Evolutionary conservation across 2,113 vertebrate genomes (phyloP).

Genomic region (Sceloporus undulatus): DNA sequence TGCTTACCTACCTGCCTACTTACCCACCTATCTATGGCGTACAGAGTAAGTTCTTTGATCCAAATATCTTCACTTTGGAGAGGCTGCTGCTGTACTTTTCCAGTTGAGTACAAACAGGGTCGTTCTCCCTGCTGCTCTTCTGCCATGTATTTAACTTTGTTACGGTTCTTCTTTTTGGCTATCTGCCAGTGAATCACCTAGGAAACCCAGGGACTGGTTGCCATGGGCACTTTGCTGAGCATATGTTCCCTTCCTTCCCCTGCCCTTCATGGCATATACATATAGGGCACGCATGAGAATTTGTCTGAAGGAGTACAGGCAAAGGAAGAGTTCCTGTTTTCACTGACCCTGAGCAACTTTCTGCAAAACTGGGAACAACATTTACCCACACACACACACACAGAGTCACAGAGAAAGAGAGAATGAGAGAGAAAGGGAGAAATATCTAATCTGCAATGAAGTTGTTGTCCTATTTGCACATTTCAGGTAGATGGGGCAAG

Average conservation of each 20-base stretch:
- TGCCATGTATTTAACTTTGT: conserved; percentile 58
- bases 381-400: too few relatives aligned
- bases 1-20: too few relatives aligned
- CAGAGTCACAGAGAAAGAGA: too few relatives aligned
- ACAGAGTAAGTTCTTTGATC: neutral
- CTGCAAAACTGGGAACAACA: neutral
- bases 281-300: conserved; percentile 25
- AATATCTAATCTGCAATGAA: too few relatives aligned
- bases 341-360: conserved; percentile 34
- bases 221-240: conserved; percentile 67
- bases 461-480: too few relatives aligned
- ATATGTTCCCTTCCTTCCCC: conserved; percentile 39
- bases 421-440: too few relatives aligned
- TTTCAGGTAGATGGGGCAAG: too few relatives aligned
- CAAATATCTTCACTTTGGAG: neutral
- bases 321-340: neutral
- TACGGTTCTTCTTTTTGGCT: conserved; percentile 44
- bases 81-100: neutral
- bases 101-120: conserved; percentile 40
- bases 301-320: neutral
- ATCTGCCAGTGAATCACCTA: conserved; percentile 71
- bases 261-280: conserved; percentile 18
- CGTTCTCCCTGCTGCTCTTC: neutral
- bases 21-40: too few relatives aligned
- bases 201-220: conserved; percentile 71